phyloP scores from a whole-genome alignment of 2,797 vertebrate genomes.

The Xyrichtys novacula region DNA sequence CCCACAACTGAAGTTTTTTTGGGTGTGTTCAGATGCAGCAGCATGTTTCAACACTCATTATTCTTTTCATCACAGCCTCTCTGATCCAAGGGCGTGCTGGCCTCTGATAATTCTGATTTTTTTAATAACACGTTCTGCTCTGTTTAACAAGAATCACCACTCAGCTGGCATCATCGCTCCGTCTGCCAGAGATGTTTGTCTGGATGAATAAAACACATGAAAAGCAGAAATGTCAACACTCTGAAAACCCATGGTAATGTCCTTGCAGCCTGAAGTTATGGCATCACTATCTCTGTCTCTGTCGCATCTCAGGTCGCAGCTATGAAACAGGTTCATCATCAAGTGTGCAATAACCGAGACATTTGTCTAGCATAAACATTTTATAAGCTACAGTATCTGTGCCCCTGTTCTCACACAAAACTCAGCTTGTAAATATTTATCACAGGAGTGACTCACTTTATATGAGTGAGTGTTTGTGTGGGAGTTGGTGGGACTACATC shows the following conservation, averaged over 20 bases:
- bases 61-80: constrained; percentile 27
- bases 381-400: constrained; percentile 22
- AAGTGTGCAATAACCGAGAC: background rate
- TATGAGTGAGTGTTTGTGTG: constrained; percentile 29
- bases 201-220: constrained; percentile 5
- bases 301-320: constrained; percentile 5
- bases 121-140: constrained; percentile 37
- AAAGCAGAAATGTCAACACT: constrained; percentile 7
- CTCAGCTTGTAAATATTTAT: constrained; percentile 47
- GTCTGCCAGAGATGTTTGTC: constrained; percentile 19
- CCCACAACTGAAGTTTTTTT: constrained; percentile 22
- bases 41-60: constrained; percentile 53
- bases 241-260: constrained; percentile 9
- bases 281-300: constrained; percentile 5
- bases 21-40: constrained; percentile 44
- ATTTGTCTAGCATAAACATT: constrained; percentile 34
- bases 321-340: constrained; percentile 30
- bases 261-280: constrained; percentile 13
- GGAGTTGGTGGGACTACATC: constrained; percentile 15
- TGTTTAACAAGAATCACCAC: constrained; percentile 30
- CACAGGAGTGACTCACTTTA: constrained; percentile 42
- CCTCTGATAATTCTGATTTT: constrained; percentile 34
- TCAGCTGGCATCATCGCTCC: constrained; percentile 12
- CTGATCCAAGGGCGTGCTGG: constrained; percentile 25
- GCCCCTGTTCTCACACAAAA: constrained; percentile 12